Evolutionary conservation across 2,113 vertebrate species (phyloP).

Genomic region (Oriolus oriolus): DNA sequence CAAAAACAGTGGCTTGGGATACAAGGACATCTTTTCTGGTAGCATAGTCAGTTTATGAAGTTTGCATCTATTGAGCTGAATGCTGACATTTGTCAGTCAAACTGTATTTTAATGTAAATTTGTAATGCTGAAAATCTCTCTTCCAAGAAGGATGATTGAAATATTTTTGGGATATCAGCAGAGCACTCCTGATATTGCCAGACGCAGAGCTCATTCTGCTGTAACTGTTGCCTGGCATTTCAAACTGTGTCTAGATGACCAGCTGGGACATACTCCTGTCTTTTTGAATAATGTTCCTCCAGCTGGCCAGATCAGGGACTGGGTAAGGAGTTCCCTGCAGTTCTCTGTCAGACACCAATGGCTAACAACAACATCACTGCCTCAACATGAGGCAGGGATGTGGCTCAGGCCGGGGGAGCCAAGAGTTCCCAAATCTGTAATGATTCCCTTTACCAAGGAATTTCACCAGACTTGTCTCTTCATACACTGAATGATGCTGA

Average conservation of each 20-base stretch:
- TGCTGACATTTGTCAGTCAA: background rate
- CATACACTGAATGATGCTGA: background rate
- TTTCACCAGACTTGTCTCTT: background rate
- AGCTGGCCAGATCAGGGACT: background rate
- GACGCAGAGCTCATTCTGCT: background rate
- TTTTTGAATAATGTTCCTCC: background rate
- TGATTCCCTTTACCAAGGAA: background rate
- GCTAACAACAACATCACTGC: background rate
- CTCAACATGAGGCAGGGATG: background rate
- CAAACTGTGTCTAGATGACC: background rate
- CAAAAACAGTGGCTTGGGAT: background rate
- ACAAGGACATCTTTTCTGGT: background rate
- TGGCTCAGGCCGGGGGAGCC: background rate
- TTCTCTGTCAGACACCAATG: fast-evolving
- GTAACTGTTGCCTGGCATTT: background rate
- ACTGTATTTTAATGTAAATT: background rate
- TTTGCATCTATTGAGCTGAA: background rate
- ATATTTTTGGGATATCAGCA: background rate
- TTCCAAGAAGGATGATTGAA: background rate
- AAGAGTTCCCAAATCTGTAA: background rate
- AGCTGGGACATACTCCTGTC: background rate
- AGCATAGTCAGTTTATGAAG: background rate
- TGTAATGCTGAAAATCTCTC: background rate
- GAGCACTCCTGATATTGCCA: background rate
- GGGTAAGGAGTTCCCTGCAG: background rate